Conservation (phyloP, 1,140 invertebrate species). For the Diachasma alloeum region DNA sequence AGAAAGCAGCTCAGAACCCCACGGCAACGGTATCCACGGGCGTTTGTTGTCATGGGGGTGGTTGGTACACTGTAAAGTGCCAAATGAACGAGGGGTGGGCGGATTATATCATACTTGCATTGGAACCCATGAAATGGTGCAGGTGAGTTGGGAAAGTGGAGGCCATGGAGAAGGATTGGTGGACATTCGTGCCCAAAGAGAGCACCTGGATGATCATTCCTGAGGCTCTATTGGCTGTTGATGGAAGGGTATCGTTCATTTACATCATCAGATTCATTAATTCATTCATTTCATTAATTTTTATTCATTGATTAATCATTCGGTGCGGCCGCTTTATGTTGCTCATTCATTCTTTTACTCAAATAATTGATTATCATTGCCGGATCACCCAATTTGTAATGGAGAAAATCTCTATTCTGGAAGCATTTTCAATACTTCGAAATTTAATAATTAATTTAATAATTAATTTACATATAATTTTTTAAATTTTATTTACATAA, state of each 20-base stretch:
- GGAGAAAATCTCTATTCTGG: too few species aligned
- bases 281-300: neutral
- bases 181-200: constrained; percentile 68
- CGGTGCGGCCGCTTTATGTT: too few species aligned
- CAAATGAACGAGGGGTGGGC: neutral
- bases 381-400: too few species aligned
- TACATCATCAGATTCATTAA: neutral
- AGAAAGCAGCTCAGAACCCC: constrained; percentile 27
- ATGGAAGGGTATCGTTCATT: constrained; percentile 66
- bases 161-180: constrained; percentile 70
- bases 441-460: too few species aligned
- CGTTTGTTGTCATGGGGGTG: constrained; percentile 42
- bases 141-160: constrained; percentile 11
- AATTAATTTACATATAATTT: too few species aligned
- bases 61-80: neutral
- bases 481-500: too few species aligned
- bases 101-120: neutral
- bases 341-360: too few species aligned
- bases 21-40: constrained; percentile 53
- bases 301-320: neutral
- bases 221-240: constrained; percentile 68
- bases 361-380: too few species aligned
- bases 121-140: neutral
- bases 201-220: constrained; percentile 61
- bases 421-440: too few species aligned